Percentiles rank a stretch among this genome's conserved stretches.
phyloP scores from a whole-genome alignment of 1,140 invertebrate genomes.

The Vollenhovia emeryi region DNA sequence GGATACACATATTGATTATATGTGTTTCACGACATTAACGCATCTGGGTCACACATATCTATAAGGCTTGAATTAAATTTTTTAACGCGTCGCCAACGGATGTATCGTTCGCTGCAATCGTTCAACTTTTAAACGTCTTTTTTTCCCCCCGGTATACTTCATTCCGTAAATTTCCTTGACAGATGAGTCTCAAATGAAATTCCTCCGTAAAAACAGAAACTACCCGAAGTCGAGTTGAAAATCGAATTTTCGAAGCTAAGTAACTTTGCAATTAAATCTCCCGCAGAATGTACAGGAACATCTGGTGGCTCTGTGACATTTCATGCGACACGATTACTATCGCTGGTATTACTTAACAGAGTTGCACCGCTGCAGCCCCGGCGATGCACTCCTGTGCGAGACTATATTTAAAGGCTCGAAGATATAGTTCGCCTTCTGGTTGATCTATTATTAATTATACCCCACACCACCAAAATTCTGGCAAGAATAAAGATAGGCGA shows the following conservation, averaged over 20 bases:
- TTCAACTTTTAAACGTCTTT: neutral
- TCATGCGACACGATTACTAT: conserved; percentile 19
- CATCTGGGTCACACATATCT: neutral
- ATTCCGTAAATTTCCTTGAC: neutral
- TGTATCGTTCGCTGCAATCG: neutral
- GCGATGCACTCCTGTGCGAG: neutral
- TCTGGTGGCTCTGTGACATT: conserved; percentile 8
- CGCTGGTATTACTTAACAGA: conserved; percentile 25
- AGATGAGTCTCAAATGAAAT: neutral
- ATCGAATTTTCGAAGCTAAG: neutral
- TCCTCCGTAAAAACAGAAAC: neutral
- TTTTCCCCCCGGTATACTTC: neutral
- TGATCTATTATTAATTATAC: conserved; percentile 55
- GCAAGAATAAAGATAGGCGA: conserved; percentile 35
- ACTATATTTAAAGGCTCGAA: conserved; percentile 47
- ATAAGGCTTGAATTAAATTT: conserved; percentile 9
- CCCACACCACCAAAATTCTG: conserved; percentile 38
- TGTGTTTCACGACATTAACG: neutral
- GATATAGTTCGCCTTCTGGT: conserved; percentile 22
- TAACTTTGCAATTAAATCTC: neutral
- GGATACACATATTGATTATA: neutral
- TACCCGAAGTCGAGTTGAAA: neutral
- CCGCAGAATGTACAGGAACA: neutral
- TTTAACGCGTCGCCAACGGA: neutral
- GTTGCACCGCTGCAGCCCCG: conserved; percentile 8